These are phyloP conservation scores for Rhizoglyphus robini DNA, from an alignment of 1,140 invertebrate genomes.

Conservation along the genomic window DNA sequence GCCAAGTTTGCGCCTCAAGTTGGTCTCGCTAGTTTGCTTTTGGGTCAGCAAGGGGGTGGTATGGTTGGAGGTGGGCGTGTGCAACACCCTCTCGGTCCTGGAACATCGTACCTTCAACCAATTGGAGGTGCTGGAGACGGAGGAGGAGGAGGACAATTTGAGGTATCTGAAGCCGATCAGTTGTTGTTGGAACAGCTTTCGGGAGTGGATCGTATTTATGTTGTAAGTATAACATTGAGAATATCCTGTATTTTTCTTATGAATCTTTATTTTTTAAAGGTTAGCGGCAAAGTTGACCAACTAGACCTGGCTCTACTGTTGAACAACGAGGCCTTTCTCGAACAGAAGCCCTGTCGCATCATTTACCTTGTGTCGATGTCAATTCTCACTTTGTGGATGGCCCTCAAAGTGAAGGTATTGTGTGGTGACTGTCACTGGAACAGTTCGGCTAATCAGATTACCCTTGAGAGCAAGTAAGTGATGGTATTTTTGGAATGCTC, in stretches of 20 bases:
- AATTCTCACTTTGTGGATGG: conserved; percentile 72
- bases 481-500: background rate
- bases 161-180: background rate
- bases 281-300: background rate
- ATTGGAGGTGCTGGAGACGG: no score
- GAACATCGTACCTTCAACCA: no score
- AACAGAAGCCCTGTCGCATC: conserved; percentile 52
- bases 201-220: background rate
- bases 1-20: background rate
- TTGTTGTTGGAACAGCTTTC: background rate
- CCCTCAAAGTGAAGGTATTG: conserved; percentile 64
- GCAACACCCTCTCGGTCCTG: no score
- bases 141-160: no score
- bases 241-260: no score
- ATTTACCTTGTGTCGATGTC: conserved; percentile 84
- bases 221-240: no score
- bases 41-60: background rate
- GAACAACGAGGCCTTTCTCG: background rate
- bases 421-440: conserved; percentile 68
- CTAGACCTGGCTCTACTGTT: background rate
- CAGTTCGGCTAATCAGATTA: conserved; percentile 85
- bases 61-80: no score
- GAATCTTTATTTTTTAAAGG: no score
- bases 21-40: background rate
- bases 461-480: conserved; percentile 52